A percentile compares a stretch with the other conserved stretches of the same genome.
These are phyloP conservation scores for Sinohyriopsis cumingii DNA, from an alignment of 2,888 invertebrate genomes.

Conservation along the genomic window DNA sequence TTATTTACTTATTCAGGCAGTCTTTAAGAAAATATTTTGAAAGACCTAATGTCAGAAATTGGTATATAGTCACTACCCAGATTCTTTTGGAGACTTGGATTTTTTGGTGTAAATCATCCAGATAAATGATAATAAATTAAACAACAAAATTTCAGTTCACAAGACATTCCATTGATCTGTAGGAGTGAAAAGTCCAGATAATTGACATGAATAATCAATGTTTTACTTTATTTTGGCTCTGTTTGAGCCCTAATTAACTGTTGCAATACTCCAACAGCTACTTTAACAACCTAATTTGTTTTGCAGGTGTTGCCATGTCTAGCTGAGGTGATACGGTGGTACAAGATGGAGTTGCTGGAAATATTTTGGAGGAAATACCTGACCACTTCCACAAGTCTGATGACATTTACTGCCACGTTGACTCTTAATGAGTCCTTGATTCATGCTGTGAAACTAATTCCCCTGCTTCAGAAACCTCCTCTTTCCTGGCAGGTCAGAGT, in stretches of 20 bases:
- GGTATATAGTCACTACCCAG: too few species aligned
- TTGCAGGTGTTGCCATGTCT: conserved; percentile 63
- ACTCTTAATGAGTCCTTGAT: conserved; percentile 57
- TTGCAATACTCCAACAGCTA: background rate
- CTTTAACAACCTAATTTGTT: background rate
- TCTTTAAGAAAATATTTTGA: too few species aligned
- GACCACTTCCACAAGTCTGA: conserved; percentile 46
- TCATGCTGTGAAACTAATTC: conserved; percentile 53
- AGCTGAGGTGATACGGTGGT: conserved; percentile 68
- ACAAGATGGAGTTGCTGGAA: conserved; percentile 59
- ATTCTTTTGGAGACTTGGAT: too few species aligned
- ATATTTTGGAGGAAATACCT: conserved; percentile 55
- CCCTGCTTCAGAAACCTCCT: conserved; percentile 52
- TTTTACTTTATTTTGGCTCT: too few species aligned
- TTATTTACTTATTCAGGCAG: too few species aligned
- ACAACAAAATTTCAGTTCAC: too few species aligned
- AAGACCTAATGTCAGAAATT: too few species aligned
- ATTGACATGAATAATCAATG: too few species aligned
- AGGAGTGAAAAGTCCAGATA: too few species aligned
- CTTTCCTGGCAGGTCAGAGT: conserved; percentile 49
- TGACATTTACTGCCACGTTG: conserved; percentile 55
- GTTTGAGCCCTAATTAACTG: background rate
- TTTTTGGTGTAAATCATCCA: too few species aligned
- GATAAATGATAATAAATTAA: too few species aligned
- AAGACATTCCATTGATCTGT: too few species aligned